Conservation (phyloP, 2,113 vertebrate genomes). For the Antigone vipio region DNA sequence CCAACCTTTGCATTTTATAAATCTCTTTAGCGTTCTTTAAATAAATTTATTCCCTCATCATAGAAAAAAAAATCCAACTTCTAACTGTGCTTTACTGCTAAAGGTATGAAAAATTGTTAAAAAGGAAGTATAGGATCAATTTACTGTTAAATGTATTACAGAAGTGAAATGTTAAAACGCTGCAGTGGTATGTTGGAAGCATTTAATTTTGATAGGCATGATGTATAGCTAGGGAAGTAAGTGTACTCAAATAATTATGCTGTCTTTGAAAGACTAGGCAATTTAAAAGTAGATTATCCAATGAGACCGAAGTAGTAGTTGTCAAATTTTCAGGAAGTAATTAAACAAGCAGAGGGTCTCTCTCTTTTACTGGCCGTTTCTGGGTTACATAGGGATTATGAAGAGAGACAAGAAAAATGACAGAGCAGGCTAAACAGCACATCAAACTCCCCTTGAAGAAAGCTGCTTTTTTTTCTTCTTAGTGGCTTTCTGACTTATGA, state of each 20-base stretch:
- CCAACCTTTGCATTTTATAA: not conserved
- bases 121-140: constrained; percentile 34
- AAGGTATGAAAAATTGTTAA: constrained; percentile 28
- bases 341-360: constrained; percentile 78
- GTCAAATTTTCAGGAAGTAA: constrained; percentile 81
- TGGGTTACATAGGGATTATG: constrained; percentile 81
- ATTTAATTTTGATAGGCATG: constrained; percentile 76
- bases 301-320: constrained; percentile 67
- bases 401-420: constrained; percentile 81
- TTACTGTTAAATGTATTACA: constrained; percentile 46
- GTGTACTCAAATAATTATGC: constrained; percentile 75
- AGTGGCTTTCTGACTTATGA: not conserved
- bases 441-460: constrained; percentile 53
- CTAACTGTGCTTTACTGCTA: not conserved
- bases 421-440: constrained; percentile 65
- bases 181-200: constrained; percentile 64
- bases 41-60: not conserved
- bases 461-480: not conserved
- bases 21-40: not conserved
- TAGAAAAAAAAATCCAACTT: not conserved
- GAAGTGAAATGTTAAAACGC: constrained; percentile 28
- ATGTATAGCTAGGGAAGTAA: constrained; percentile 79
- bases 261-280: constrained; percentile 75
- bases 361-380: constrained; percentile 75
- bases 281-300: constrained; percentile 74